Conservation (phyloP, 2,113 vertebrate species). For the Tricholaema leucomelas region DNA sequence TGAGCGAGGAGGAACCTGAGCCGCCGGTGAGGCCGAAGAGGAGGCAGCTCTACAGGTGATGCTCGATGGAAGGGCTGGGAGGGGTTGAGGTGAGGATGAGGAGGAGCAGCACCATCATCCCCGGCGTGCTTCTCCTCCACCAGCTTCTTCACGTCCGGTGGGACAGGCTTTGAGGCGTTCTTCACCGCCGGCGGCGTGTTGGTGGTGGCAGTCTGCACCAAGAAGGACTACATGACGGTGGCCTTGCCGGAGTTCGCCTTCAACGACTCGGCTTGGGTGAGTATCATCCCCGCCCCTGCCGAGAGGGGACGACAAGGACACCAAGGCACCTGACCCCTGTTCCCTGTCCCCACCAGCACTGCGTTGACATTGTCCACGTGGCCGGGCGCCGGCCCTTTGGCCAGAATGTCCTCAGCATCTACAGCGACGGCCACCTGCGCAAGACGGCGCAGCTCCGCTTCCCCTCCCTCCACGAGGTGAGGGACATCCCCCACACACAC, state of each 20-base stretch:
- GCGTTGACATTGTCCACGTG: conserved; percentile 85
- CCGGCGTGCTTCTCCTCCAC: neutral
- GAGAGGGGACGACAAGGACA: rapidly evolving
- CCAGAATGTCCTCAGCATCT: conserved; percentile 91
- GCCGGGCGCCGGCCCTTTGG: conserved; percentile 91
- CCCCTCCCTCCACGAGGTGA: conserved; percentile 91
- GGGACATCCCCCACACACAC: rapidly evolving
- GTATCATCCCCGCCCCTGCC: neutral
- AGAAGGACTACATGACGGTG: conserved; percentile 94
- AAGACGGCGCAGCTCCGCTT: conserved; percentile 88
- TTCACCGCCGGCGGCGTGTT: conserved; percentile 89
- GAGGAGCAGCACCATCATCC: neutral
- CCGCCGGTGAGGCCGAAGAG: conserved; percentile 75
- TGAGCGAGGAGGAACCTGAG: conserved; percentile 72
- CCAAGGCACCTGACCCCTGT: rapidly evolving
- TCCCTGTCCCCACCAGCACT: conserved; percentile 78
- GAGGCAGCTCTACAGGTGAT: conserved; percentile 96
- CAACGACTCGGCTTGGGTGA: conserved; percentile 88
- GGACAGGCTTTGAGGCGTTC: conserved; percentile 94
- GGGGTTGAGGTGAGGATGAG: neutral
- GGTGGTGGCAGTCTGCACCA: conserved; percentile 96
- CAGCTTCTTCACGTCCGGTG: conserved; percentile 92
- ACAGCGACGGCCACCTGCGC: conserved; percentile 83
- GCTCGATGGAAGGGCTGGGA: neutral
- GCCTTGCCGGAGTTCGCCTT: conserved; percentile 83